These are phyloP conservation scores for Acleris sparsana DNA, from an alignment of 2,888 invertebrate genomes.

Conservation along the genomic window DNA sequence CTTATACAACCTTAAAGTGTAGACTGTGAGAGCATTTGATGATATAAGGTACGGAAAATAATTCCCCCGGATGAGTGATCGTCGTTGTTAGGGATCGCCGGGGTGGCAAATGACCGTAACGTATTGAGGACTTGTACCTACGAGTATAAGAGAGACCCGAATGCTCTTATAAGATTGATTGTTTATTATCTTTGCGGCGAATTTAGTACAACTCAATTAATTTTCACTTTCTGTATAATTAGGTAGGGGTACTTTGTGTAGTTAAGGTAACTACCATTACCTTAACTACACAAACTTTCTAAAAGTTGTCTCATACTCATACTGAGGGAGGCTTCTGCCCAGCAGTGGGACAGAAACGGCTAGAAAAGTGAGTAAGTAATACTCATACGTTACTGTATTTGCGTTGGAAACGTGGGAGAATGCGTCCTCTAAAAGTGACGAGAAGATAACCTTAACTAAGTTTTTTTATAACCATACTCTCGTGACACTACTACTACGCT, in stretches of 20 bases:
- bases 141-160: conserved; percentile 9
- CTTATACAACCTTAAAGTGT: conserved; percentile 28
- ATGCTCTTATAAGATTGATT: conserved; percentile 27
- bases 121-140: conserved; percentile 14
- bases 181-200: conserved; percentile 20
- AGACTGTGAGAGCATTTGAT: conserved; percentile 32
- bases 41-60: conserved; percentile 26
- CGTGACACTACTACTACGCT: not conserved
- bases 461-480: not conserved
- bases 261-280: too few species aligned
- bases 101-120: conserved; percentile 27
- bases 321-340: too few species aligned
- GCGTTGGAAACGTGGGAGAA: too few species aligned
- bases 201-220: not conserved
- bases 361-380: too few species aligned
- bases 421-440: too few species aligned
- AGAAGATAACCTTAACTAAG: not conserved
- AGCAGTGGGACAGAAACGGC: too few species aligned
- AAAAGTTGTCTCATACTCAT: too few species aligned
- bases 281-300: too few species aligned
- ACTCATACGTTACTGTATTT: too few species aligned
- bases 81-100: conserved; percentile 20
- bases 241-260: too few species aligned
- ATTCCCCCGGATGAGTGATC: conserved; percentile 27
- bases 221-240: too few species aligned